Base-by-base conservation (phyloP, 2,888 invertebrate genomes). In the Gymnoscelis rufifasciata region DNA sequence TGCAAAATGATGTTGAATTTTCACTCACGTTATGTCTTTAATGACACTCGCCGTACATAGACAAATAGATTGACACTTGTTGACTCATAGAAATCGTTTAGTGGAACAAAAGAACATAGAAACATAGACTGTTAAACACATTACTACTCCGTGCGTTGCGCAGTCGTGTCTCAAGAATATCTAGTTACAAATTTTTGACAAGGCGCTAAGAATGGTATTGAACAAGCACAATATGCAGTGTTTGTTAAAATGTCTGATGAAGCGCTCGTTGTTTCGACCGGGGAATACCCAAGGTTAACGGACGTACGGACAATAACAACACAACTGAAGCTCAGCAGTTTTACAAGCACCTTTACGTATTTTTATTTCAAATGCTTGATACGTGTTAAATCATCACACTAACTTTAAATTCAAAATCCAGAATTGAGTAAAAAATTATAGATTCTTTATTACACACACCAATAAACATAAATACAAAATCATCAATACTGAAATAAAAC, bases 241-340 rank as follows among this genome's bases (percentile, higher is more conserved):
- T 26, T 35, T 30, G 10, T 40, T 27, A 30, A 33, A 31, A 19
- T 41, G 38, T n/a, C 10, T 38, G 41, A 45, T 45, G 42, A 42
- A 27, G 45, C 38, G 38, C 33, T 46, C 27, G 36, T 38, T 43
- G 38, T 42, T 50, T 42, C 42, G 38, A 38, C 45, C 36, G 38
- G 50, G 45, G 42, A 45, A 29, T 50, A 46, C 38, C 45, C 45
- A 50, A 50, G 50, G 50, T 45, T 49, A 11, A 26, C 35, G 33
- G 13, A 41, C 40, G 40, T 27, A 38, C 41, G 10, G 35, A 41
- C 45, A 45, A 38, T 19, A 50, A 31, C 39, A 43, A 43, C 15
- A 11, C 19, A 19, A 30, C 19, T 11, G 10, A 23, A 36, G 27
- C 28, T 42, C 33, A 35, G 26, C 28, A 38, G 42, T 47, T 43